Percentiles rank a stretch among this genome's conserved stretches.
Conservation (phyloP, 2,888 invertebrate genomes). For the Chymomyza procnemis region DNA sequence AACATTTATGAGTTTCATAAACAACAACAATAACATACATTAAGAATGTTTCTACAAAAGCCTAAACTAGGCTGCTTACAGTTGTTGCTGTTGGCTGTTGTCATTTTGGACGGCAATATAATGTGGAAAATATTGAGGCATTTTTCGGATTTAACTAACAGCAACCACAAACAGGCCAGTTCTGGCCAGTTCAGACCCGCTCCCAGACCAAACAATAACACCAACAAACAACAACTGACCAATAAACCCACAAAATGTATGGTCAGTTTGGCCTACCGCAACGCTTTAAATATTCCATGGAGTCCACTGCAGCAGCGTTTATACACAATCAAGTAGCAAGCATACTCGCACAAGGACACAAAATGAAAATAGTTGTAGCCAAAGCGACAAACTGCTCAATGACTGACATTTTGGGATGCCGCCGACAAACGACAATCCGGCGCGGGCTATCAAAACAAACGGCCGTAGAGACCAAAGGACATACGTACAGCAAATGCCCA, state of each 20-base stretch:
- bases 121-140: constrained; percentile 55
- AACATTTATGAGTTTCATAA: constrained; percentile 45
- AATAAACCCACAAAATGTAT: constrained; percentile 46
- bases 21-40: constrained; percentile 18
- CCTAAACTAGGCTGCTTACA: constrained; percentile 11
- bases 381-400: neutral
- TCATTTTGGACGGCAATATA: constrained; percentile 32
- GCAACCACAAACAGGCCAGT: constrained; percentile 24
- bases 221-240: constrained; percentile 39
- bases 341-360: constrained; percentile 11
- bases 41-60: neutral
- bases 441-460: neutral
- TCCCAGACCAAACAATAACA: constrained; percentile 5
- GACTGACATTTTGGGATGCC: neutral
- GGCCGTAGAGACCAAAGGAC: neutral
- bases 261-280: constrained; percentile 20
- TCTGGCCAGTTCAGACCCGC: constrained; percentile 22
- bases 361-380: constrained; percentile 21
- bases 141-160: constrained; percentile 64
- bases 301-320: constrained; percentile 21
- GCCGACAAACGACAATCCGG: neutral
- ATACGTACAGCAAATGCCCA: neutral
- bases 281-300: constrained; percentile 46
- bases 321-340: constrained; percentile 22
- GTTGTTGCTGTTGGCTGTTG: constrained; percentile 16